Conservation (phyloP, 2,888 invertebrate species). For the Auanema freiburgensis region DNA sequence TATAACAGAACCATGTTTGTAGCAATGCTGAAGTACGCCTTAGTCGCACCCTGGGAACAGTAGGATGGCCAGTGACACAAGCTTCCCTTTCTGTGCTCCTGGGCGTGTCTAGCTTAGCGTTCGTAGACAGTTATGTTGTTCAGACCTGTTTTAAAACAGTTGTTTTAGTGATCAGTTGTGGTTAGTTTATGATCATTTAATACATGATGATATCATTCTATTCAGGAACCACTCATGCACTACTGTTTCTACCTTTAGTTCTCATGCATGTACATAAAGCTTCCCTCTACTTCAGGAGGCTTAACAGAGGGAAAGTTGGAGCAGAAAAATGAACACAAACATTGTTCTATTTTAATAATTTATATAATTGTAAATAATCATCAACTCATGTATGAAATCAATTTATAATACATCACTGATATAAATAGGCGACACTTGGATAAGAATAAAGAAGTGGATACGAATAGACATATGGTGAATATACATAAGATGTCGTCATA, state of each 20-base stretch:
- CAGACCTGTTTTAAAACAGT: conserved; percentile 59
- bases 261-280: conserved; percentile 34
- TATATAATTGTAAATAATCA: too few species aligned
- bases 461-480: too few species aligned
- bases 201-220: background rate
- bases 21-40: conserved; percentile 19
- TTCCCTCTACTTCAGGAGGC: conserved; percentile 18
- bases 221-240: conserved; percentile 51
- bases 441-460: too few species aligned
- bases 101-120: conserved; percentile 48
- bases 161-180: conserved; percentile 51
- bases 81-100: conserved; percentile 51
- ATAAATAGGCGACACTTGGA: too few species aligned
- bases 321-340: background rate
- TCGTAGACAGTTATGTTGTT: conserved; percentile 54
- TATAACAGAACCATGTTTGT: background rate
- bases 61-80: conserved; percentile 57
- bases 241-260: conserved; percentile 51
- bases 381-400: too few species aligned
- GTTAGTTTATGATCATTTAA: conserved; percentile 21
- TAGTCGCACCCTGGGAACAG: conserved; percentile 41
- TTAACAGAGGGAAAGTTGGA: background rate
- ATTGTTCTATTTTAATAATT: too few species aligned
- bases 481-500: too few species aligned
- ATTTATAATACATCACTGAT: too few species aligned